These are phyloP conservation scores for Meloidogyne exigua DNA, from an alignment of 1,140 invertebrate genomes.

Conservation along the genomic window DNA sequence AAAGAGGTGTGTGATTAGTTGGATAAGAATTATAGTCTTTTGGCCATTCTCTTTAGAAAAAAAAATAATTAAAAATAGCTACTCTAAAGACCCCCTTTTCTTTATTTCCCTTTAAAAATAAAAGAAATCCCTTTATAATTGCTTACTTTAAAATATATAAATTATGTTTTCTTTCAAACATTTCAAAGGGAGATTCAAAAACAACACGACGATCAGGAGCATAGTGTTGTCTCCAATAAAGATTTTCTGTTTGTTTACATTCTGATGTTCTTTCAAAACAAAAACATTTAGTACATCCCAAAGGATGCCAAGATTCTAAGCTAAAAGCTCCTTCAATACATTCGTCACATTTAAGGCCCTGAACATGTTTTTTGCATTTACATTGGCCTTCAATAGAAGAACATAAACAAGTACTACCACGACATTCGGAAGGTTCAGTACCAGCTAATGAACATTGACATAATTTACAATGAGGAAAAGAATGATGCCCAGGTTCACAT, in stretches of 20 bases:
- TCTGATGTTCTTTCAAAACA: slow-evolving; percentile 89
- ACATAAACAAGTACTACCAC: slow-evolving; percentile 63
- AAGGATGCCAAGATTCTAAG: slow-evolving; percentile 77
- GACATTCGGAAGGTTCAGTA: slow-evolving; percentile 70
- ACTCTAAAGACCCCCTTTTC: no score
- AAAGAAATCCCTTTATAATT: no score
- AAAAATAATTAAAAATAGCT: background rate
- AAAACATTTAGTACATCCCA: slow-evolving; percentile 93
- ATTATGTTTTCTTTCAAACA: slow-evolving; percentile 51
- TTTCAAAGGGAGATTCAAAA: slow-evolving; percentile 55
- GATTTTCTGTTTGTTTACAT: slow-evolving; percentile 67
- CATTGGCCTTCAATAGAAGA: slow-evolving; percentile 73
- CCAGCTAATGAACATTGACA: slow-evolving; percentile 77
- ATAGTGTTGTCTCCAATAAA: slow-evolving; percentile 60
- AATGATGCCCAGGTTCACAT: slow-evolving; percentile 80
- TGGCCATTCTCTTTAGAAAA: slow-evolving; percentile 33
- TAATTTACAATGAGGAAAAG: slow-evolving; percentile 80
- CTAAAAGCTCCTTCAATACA: slow-evolving; percentile 74
- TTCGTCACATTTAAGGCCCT: slow-evolving; percentile 77
- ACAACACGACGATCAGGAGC: slow-evolving; percentile 52
- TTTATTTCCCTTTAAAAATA: no score
- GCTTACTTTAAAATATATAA: slow-evolving; percentile 52
- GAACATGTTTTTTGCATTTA: slow-evolving; percentile 80
- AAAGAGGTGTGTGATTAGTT: slow-evolving; percentile 57
- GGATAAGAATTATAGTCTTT: slow-evolving; percentile 59